A percentile compares a stretch with the other conserved stretches of the same genome.
These are phyloP conservation scores for Calliphora vomitoria DNA, from an alignment of 2,888 invertebrate genomes.

Conservation along the genomic window DNA sequence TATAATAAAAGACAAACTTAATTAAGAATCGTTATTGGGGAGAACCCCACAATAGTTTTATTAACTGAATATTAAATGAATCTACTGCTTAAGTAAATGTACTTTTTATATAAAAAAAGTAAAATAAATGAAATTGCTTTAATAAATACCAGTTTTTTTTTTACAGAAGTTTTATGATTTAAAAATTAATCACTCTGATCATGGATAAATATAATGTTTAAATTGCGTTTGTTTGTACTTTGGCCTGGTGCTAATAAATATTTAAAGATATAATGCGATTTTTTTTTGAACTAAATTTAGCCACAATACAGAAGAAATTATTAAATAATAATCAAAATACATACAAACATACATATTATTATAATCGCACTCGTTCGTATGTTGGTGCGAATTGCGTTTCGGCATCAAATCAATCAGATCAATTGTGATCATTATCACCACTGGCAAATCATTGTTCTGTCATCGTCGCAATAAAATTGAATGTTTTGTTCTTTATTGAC, in stretches of 20 bases:
- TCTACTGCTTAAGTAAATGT: background rate
- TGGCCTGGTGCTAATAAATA: background rate
- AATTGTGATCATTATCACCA: background rate
- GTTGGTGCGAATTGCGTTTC: conserved; percentile 24
- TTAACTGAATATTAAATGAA: background rate
- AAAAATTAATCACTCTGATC: background rate
- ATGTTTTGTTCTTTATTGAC: conserved; percentile 10
- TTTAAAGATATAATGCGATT: conserved; percentile 1
- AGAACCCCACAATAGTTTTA: conserved; percentile 28
- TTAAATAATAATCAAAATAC: background rate
- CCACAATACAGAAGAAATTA: background rate
- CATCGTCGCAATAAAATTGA: background rate
- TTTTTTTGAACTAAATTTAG: background rate
- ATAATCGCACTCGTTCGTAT: background rate
- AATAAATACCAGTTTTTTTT: background rate
- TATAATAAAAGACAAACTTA: conserved; percentile 2
- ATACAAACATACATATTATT: background rate
- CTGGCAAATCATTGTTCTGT: background rate
- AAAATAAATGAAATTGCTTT: background rate
- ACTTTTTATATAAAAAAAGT: background rate
- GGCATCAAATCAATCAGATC: conserved; percentile 12
- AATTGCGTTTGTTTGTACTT: background rate
- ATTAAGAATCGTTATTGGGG: conserved; percentile 32
- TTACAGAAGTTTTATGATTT: background rate
- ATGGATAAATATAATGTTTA: conserved; percentile 9